phyloP scores from a whole-genome alignment of 2,888 invertebrate species.

The Drosophila histrio region DNA sequence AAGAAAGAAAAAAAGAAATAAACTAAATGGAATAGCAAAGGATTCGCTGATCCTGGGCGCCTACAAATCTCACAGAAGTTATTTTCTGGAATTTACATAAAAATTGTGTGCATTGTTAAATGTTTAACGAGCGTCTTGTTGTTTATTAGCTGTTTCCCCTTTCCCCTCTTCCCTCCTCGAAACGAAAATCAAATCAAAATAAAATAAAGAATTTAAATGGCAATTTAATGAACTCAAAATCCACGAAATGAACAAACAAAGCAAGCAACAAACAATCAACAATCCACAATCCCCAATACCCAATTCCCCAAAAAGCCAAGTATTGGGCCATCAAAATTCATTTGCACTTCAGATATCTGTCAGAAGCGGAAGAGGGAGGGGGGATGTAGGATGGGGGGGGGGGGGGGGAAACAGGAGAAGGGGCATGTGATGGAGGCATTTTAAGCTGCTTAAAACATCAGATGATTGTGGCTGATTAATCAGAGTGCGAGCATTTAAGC shows the following conservation, averaged over 20 bases:
- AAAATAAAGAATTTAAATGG: conserved; percentile 74
- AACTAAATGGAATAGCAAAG: conserved; percentile 4
- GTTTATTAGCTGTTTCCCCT: conserved; percentile 52
- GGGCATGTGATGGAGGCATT: conserved; percentile 39
- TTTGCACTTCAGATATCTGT: conserved; percentile 66
- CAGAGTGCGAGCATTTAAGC: conserved; percentile 78
- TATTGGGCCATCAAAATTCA: conserved; percentile 78
- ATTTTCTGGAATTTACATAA: conserved; percentile 79
- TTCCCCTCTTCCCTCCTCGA: not conserved
- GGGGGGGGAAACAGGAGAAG: conserved; percentile 6
- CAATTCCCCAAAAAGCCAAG: conserved; percentile 35
- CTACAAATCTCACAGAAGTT: conserved; percentile 40
- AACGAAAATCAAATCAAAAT: conserved; percentile 54
- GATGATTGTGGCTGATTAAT: conserved; percentile 80
- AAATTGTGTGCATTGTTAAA: conserved; percentile 52
- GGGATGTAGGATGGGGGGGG: not conserved
- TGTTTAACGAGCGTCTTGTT: conserved; percentile 56
- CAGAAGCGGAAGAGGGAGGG: conserved; percentile 16
- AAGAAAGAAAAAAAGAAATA: not conserved
- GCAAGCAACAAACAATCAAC: conserved; percentile 1
- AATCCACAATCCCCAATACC: conserved; percentile 15
- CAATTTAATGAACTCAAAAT: conserved; percentile 80
- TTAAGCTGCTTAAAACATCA: conserved; percentile 80
- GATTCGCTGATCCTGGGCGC: conserved; percentile 61
- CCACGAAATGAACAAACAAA: conserved; percentile 68